These are phyloP conservation scores for Pheosia tremula DNA, from an alignment of 2,888 invertebrate genomes.

Conservation along the genomic window DNA sequence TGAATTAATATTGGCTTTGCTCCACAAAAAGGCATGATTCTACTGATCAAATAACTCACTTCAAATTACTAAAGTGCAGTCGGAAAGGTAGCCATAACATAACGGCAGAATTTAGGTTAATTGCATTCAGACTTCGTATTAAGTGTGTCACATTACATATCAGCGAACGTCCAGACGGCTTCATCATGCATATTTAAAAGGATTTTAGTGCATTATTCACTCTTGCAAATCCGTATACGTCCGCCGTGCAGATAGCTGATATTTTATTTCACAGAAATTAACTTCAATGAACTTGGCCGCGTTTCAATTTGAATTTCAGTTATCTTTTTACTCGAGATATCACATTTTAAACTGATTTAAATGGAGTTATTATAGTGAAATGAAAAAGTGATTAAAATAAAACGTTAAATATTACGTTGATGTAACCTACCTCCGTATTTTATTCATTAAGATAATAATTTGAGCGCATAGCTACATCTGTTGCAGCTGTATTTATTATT, in stretches of 20 bases:
- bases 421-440: too few species aligned
- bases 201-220: slow-evolving; percentile 45
- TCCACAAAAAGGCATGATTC: too few species aligned
- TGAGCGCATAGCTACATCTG: too few species aligned
- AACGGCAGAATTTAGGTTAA: slow-evolving; percentile 43
- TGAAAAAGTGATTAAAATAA: slow-evolving; percentile 7
- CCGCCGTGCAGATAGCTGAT: slow-evolving; percentile 26
- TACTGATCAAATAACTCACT: neutral
- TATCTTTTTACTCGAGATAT: slow-evolving; percentile 17
- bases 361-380: slow-evolving; percentile 7
- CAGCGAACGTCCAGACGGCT: slow-evolving; percentile 33
- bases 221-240: slow-evolving; percentile 41
- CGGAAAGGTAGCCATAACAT: neutral
- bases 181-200: slow-evolving; percentile 55
- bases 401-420: too few species aligned
- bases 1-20: too few species aligned
- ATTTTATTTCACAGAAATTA: slow-evolving; percentile 38
- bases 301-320: slow-evolving; percentile 36
- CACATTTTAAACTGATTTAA: slow-evolving; percentile 26
- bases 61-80: neutral
- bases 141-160: slow-evolving; percentile 48
- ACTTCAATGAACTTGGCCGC: slow-evolving; percentile 41
- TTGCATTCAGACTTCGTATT: slow-evolving; percentile 45
- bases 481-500: too few species aligned
- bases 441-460: too few species aligned